These are phyloP conservation scores for Tetropium fuscum DNA, from an alignment of 2,888 invertebrate genomes.

Conservation along the genomic window DNA sequence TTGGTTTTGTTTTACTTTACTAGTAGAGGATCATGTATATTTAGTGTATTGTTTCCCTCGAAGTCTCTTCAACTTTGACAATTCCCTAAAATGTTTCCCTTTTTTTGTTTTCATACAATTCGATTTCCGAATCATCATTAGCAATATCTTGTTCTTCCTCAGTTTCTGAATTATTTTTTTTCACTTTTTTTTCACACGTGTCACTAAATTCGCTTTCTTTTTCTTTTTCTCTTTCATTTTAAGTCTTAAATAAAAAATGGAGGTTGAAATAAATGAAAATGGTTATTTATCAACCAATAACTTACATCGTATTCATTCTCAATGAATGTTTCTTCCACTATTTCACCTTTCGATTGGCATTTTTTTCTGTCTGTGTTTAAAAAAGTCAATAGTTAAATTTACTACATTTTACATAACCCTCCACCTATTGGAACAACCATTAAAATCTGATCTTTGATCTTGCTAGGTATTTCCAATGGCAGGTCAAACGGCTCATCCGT, in stretches of 20 bases:
- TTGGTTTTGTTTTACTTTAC: not conserved
- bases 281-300: not conserved
- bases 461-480: not conserved
- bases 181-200: not conserved
- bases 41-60: not conserved
- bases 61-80: not conserved
- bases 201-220: not conserved
- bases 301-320: not conserved
- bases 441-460: not conserved
- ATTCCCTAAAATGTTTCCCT: not conserved
- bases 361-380: not conserved
- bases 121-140: not conserved
- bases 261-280: not conserved
- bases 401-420: not conserved
- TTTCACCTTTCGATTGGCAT: not conserved
- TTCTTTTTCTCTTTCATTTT: not conserved
- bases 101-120: not conserved
- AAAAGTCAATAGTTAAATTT: not conserved
- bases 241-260: not conserved
- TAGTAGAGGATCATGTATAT: not conserved
- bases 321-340: not conserved
- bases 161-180: not conserved
- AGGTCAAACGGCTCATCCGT: not conserved
- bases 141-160: not conserved
- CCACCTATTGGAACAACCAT: not conserved